Conservation (phyloP, 2,113 vertebrate species). For the Astatoreochromis straeleni region DNA sequence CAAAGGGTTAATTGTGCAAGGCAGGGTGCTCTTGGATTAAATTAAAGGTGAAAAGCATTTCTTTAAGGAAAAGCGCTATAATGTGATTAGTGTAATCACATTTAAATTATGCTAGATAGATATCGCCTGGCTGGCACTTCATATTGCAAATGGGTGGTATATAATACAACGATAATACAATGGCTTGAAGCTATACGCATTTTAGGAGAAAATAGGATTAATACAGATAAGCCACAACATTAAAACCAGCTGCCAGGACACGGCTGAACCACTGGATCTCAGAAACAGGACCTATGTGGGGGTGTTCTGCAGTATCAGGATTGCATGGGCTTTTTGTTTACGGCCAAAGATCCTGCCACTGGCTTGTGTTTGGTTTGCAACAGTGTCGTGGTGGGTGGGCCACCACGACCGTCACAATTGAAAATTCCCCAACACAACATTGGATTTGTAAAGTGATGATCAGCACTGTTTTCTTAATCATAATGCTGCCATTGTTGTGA, state of each 20-base stretch:
- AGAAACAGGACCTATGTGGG: not conserved
- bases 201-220: not conserved
- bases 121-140: not conserved
- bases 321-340: not conserved
- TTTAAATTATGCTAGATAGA: not conserved
- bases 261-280: not conserved
- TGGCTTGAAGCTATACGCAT: not conserved
- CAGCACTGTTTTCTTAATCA: not conserved
- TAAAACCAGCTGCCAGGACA: not conserved
- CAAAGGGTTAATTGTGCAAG: slow-evolving; percentile 39
- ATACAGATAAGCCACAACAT: not conserved
- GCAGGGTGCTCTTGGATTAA: not conserved
- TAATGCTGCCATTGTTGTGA: not conserved
- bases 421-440: not conserved
- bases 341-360: not conserved
- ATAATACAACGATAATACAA: not conserved
- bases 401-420: not conserved
- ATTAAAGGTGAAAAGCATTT: slow-evolving; percentile 3
- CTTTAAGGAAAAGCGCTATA: not conserved
- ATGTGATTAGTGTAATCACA: slow-evolving; percentile 1
- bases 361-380: not conserved
- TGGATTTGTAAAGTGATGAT: not conserved
- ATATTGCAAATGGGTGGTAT: not conserved
- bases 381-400: not conserved
- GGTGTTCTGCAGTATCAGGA: not conserved